Base-by-base conservation (phyloP, 2,113 vertebrate species). In the Phaethornis superciliosus region DNA sequence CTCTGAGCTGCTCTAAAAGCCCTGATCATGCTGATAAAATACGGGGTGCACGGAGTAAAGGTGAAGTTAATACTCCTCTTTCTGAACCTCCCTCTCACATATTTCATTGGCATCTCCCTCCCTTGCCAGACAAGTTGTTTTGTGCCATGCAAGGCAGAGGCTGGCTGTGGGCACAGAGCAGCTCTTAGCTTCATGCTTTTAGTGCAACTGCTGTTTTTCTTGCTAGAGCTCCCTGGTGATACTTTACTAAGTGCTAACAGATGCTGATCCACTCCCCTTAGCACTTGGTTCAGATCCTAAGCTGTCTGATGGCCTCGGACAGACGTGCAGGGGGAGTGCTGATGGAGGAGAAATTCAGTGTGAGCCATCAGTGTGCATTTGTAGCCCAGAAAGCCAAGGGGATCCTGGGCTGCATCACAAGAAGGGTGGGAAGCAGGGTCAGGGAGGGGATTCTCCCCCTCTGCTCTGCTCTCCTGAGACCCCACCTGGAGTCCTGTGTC, bases 241-340 rank as follows among this genome's bases (percentile, higher is more conserved):
- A 10, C 46, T 77, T 59, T 8, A 22, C 19, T 19, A 44, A 55
- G 52, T 10, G 24, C 49, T 33, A 22, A 26, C 14, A 55, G 46
- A 46, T 4, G 4, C 33, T 37, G 30, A 24, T 37, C 35, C 22
- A 2, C 40, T 11, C 10, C 40, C 13, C 46, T 30, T 47, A 23
- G 33, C 23, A 17, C 4, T 5, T 0, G 0, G 59, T 47, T 20
- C 70, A 33, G 58, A 47, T 40, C 67, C 79, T 13, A 1, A 35
- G 62, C 11, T 6, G 26, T 8, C 16, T 27, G 51, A 23, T 0
- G 11, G 49, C 68, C 46, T 18, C 15, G 79, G 40, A 16, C 46
- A n/a, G 0, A 0, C 18, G 1, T 3, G 24, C 44, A 7, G 23
- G 33, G 37, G 15, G 60, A 40, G 40, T 40, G 40, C 40, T 40